Evolutionary conservation across 2,797 vertebrate species (phyloP).

Genomic region (Acipenser ruthenus): DNA sequence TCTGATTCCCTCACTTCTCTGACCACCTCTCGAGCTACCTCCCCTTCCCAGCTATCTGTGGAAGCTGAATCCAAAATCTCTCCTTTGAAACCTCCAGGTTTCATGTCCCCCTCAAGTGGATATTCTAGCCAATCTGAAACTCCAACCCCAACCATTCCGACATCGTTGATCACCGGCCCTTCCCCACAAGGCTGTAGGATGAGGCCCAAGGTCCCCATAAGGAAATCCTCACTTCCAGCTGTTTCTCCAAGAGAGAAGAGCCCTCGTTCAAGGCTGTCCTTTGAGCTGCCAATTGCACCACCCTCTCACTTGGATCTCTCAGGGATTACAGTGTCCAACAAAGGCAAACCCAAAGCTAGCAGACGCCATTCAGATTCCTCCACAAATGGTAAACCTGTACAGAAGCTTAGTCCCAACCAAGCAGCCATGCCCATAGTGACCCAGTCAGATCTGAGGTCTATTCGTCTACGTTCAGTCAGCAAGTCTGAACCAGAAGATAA

Average conservation of each 20-base stretch:
- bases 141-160: constrained; percentile 77
- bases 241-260: constrained; percentile 78
- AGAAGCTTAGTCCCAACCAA: constrained; percentile 62
- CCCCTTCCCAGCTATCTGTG: constrained; percentile 76
- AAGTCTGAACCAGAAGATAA: constrained; percentile 83
- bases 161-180: constrained; percentile 54
- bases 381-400: constrained; percentile 70
- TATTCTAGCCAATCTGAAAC: constrained; percentile 97
- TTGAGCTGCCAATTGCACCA: constrained; percentile 79
- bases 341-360: constrained; percentile 79
- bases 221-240: constrained; percentile 85
- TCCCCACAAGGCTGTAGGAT: constrained; percentile 63
- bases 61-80: constrained; percentile 79
- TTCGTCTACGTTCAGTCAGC: constrained; percentile 84
- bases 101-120: constrained; percentile 95
- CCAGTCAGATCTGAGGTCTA: constrained; percentile 81
- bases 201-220: constrained; percentile 86
- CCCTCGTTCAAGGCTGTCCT: constrained; percentile 78
- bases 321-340: constrained; percentile 58
- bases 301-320: constrained; percentile 73
- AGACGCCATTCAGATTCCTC: constrained; percentile 86
- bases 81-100: constrained; percentile 74
- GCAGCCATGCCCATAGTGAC: constrained; percentile 80
- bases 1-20: constrained; percentile 85
- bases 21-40: constrained; percentile 80